Conservation (phyloP, 2,113 vertebrate genomes). For the Trochalopteron elliotii region DNA sequence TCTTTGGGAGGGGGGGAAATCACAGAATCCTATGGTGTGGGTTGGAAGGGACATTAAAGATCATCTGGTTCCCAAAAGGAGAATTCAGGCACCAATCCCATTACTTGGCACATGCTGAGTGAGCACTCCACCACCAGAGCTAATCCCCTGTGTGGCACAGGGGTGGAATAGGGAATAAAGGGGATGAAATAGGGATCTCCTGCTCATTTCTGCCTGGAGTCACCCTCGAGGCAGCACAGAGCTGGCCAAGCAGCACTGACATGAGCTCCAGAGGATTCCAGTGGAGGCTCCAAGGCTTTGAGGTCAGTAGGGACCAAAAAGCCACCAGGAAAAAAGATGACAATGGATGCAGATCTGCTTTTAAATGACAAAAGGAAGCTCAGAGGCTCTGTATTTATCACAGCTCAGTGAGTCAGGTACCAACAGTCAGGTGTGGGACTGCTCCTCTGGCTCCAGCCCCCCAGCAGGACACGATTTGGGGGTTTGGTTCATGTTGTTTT, state of each 20-base stretch:
- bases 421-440: not conserved
- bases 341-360: not conserved
- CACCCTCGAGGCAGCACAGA: not conserved
- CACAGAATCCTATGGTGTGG: fast-evolving
- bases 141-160: not conserved
- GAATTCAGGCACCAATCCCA: not conserved
- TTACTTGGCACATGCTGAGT: not conserved
- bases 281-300: not conserved
- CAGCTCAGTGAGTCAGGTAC: not conserved
- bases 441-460: not conserved
- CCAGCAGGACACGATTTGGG: not conserved
- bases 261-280: not conserved
- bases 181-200: not conserved
- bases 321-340: not conserved
- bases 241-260: not conserved
- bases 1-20: not conserved
- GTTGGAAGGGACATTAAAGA: not conserved
- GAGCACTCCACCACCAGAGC: not conserved
- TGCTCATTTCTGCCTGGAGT: not conserved
- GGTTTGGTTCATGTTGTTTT: not conserved
- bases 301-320: not conserved
- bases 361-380: not conserved
- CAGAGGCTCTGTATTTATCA: fast-evolving
- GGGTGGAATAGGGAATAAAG: not conserved
- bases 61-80: not conserved